Evolutionary conservation across 1,140 invertebrate species (phyloP).

Genomic region (Goniozus legneri): DNA sequence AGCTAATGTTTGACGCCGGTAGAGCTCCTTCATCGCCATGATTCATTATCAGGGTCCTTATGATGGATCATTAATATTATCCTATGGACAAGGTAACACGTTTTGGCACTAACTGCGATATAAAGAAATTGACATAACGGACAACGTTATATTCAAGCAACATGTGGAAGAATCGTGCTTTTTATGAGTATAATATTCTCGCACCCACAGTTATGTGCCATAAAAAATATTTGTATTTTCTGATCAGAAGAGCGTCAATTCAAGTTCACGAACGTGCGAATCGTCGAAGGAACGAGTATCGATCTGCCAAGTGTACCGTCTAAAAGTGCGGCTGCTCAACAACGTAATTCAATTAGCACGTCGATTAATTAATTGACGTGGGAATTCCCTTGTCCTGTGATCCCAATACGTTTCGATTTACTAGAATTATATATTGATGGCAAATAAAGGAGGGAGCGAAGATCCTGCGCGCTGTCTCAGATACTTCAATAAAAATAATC

Average conservation of each 20-base stretch:
- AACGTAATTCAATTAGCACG: constrained; percentile 41
- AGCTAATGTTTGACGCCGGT: constrained; percentile 21
- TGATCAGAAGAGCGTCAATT: no score
- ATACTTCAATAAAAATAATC: no score
- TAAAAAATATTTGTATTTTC: no score
- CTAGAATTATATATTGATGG: constrained; percentile 7
- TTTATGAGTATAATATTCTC: no score
- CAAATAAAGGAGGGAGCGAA: constrained; percentile 5
- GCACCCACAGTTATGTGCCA: no score
- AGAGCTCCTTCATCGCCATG: constrained; percentile 19
- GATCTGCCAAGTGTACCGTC: no score
- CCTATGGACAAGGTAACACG: constrained; percentile 41
- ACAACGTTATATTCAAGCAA: not conserved
- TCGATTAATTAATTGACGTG: constrained; percentile 41
- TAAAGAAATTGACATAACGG: not conserved
- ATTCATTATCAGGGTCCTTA: constrained; percentile 43
- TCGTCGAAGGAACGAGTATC: no score
- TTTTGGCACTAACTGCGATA: constrained; percentile 42
- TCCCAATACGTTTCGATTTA: constrained; percentile 19
- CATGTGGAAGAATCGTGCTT: no score
- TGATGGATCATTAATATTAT: constrained; percentile 49
- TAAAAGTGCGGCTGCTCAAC: constrained; percentile 34
- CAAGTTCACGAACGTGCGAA: no score
- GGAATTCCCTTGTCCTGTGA: constrained; percentile 24
- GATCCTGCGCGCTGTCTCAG: no score